Evolutionary conservation across 2,113 vertebrate species (phyloP), one percentile per base, ranked within the genome.

Genomic region (Chaetura pelagica): DNA sequence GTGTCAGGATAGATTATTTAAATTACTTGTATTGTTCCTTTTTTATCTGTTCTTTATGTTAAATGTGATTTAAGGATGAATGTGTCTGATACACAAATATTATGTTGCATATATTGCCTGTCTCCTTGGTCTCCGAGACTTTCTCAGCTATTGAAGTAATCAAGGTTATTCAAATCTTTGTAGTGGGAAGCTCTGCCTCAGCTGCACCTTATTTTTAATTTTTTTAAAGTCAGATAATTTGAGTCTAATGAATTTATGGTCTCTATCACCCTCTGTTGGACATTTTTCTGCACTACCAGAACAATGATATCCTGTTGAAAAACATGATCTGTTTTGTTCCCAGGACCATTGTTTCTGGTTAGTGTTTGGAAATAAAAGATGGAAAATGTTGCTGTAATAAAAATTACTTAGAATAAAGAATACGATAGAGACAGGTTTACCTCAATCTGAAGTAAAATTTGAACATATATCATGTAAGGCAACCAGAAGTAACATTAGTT

Each of bases 211-310:
- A 35, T 38, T 32, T 71, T 87, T 84, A 42, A 34, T 38, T 59
- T 48, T 57, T 44, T 81, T 20, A 3, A 42, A 58, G 44, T 51
- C 9, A 27, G 34, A 4, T 57, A 24, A 68, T 30, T 29, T 30
- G 21, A 4, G 1, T 54, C 27, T 86, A 32, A 48, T 0, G 0
- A 32, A 58, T 63, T 21, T 52, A 1, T 93, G 76, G 95, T 96
- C 94, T 96, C 44, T 95, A 4, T 86, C 88, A 54, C 93, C 92
- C 94, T 96, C 96, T 97, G 46, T 81, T 96, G 96, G 96, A 68
- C 73, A 9, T 52, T n/a, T 74, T 78, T 20, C 62, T 90, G 49
- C 61, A 78, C 80, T 94, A 52, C 69, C 57, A n/a, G 32, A 80
- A n/a, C 20, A 80, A 5, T 44, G n/a, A 49, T 27, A 58, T 9